Base-by-base conservation (phyloP, 2,888 invertebrate species). In the Stenoptilia bipunctidactyla region DNA sequence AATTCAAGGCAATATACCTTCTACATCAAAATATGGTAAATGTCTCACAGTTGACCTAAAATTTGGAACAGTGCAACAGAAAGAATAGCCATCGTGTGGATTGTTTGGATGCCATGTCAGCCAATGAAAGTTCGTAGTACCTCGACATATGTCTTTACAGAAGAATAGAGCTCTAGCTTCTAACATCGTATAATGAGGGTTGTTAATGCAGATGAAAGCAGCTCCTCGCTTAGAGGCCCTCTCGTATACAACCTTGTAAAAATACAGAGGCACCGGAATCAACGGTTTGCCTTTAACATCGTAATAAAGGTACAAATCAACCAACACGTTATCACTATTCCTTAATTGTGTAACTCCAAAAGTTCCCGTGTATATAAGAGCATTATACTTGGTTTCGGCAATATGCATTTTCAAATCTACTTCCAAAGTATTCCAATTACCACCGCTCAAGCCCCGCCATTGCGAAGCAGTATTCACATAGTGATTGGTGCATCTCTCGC, bases 401-500 rank as follows among this genome's bases (percentile, higher is more conserved):
- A 85, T 61, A 40, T 72, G 68, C 37, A 70, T 55, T 15, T 84
- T 64, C 1, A 85, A 55, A 45, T 82, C 76, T 0, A 66, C 66
- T 56, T 88, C 88, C 5, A 88, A 47, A 0, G 72, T 72, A 44
- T 84, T 83, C 88, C 88, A 88, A 50, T 88, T 88, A 1, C 87
- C 86, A 1, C 76, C 82, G 47, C 89, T 89, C 46, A 89, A 86
- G 0, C 76, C 76, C 13, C 86, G 86, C 90, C 90, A 91, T 44
- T 91, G 91, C 0, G 90, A 90, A 0, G 88, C 88, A 1, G 85
- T 86, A 55, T 91, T 91, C 1, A 89, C 66, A 45, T 87, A 90
- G 55, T 89, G 88, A 51, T 89, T 90, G 0, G 89, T 89, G 0
- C 87, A 79, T 5, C 80, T 68, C 51, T 90, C 88, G 34, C 87